A percentile compares a stretch with the other conserved stretches of the same genome.
phyloP scores from a whole-genome alignment of 2,113 vertebrate genomes.

The Cervus canadensis region DNA sequence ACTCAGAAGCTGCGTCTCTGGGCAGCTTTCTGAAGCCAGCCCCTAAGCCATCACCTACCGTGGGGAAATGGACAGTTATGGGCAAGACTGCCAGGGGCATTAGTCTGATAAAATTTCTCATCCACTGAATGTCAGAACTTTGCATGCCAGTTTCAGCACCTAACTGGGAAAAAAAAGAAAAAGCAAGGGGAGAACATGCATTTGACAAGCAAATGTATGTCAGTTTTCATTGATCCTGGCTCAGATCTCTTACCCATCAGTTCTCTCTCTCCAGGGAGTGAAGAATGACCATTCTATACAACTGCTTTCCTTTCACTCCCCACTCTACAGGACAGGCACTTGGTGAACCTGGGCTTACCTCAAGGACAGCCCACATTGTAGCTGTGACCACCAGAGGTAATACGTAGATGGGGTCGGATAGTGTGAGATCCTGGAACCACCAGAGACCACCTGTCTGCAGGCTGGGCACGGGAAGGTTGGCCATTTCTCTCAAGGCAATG shows the following conservation, averaged over 20 bases:
- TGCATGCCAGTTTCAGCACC: slow-evolving; percentile 89
- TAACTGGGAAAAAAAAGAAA: slow-evolving; percentile 66
- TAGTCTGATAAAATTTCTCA: slow-evolving; percentile 88
- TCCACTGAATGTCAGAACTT: slow-evolving; percentile 85
- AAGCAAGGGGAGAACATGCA: not conserved
- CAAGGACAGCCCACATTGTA: slow-evolving; percentile 89
- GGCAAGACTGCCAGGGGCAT: slow-evolving; percentile 90
- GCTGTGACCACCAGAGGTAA: slow-evolving; percentile 86
- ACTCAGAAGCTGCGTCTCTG: not conserved
- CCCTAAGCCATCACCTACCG: slow-evolving; percentile 76
- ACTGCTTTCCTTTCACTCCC: not conserved
- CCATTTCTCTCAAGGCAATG: slow-evolving; percentile 91
- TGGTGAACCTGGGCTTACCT: slow-evolving; percentile 77
- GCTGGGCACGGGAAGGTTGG: slow-evolving; percentile 90
- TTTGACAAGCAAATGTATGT: not conserved
- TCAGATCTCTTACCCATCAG: not conserved
- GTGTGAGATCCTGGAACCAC: slow-evolving; percentile 89
- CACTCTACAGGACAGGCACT: not conserved
- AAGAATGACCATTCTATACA: not conserved
- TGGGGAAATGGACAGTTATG: slow-evolving; percentile 90
- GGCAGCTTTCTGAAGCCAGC: not conserved
- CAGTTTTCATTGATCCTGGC: not conserved
- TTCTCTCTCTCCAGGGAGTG: not conserved
- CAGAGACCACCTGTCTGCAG: slow-evolving; percentile 86
- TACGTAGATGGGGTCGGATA: slow-evolving; percentile 86